These are phyloP conservation scores for Pegoplata infirma DNA, from an alignment of 2,888 invertebrate species.

Conservation along the genomic window DNA sequence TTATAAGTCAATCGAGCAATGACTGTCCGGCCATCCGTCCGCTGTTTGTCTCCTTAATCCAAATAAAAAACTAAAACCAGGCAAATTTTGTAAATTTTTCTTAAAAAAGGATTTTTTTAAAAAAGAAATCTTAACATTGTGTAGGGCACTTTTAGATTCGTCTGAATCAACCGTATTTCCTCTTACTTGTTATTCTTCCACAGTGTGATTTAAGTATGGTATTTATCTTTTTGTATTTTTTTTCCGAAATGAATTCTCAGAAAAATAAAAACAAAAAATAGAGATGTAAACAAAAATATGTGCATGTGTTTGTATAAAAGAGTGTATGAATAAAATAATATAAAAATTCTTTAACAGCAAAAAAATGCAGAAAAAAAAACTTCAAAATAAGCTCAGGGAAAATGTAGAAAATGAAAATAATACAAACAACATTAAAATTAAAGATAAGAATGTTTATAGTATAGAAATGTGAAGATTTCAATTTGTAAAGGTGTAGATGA, in stretches of 20 bases:
- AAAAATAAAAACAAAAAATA: background rate
- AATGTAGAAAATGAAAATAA: slow-evolving; percentile 8
- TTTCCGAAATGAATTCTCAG: background rate
- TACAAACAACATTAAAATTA: slow-evolving; percentile 44
- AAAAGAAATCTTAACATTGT: too few species aligned
- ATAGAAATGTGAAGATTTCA: slow-evolving; percentile 1
- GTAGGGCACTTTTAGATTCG: too few species aligned
- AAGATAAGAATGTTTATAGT: slow-evolving; percentile 25
- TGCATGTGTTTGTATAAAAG: background rate
- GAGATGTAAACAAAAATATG: slow-evolving; percentile 14
- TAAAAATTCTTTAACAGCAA: background rate
- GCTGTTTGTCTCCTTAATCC: too few species aligned
- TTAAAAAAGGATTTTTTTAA: too few species aligned
- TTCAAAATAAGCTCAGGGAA: slow-evolving; percentile 19
- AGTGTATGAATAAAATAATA: background rate
- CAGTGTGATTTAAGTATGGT: slow-evolving; percentile 21
- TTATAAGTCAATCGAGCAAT: too few species aligned
- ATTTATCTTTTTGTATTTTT: slow-evolving; percentile 26
- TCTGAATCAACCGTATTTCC: too few species aligned
- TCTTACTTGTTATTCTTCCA: too few species aligned
- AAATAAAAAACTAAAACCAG: too few species aligned
- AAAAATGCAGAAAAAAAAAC: too few species aligned
- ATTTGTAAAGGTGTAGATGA: background rate
- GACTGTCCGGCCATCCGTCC: too few species aligned
- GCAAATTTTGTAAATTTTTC: too few species aligned